These are phyloP conservation scores for Monopis laevigella DNA, from an alignment of 2,888 invertebrate genomes.

Conservation along the genomic window DNA sequence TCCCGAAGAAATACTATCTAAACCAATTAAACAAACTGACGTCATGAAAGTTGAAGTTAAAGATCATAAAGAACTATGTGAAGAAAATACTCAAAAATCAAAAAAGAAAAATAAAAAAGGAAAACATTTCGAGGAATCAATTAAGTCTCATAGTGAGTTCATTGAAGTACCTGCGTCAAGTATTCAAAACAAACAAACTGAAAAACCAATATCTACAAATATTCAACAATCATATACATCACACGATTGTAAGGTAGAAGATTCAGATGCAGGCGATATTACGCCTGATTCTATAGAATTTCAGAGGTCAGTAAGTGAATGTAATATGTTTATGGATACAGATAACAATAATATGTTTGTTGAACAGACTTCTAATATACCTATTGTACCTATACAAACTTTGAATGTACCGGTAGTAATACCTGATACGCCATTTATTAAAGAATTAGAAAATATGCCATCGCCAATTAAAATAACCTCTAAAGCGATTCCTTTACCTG, in stretches of 20 bases:
- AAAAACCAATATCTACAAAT: slow-evolving; percentile 12
- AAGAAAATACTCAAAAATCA: slow-evolving; percentile 6
- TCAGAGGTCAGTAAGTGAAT: slow-evolving; percentile 42
- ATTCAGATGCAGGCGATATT: slow-evolving; percentile 20
- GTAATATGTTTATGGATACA: slow-evolving; percentile 27
- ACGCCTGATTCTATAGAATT: slow-evolving; percentile 41
- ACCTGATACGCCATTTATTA: slow-evolving; percentile 29
- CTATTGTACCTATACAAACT: slow-evolving; percentile 20
- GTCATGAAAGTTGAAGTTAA: not conserved
- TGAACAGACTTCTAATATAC: slow-evolving; percentile 44
- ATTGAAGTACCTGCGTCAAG: not conserved
- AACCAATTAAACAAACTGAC: no score
- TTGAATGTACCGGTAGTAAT: slow-evolving; percentile 24
- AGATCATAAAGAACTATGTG: not conserved
- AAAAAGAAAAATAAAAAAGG: slow-evolving; percentile 15
- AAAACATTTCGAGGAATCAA: slow-evolving; percentile 1
- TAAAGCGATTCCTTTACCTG: not conserved
- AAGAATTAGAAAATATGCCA: not conserved
- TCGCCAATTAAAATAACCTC: not conserved
- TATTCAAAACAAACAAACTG: no score
- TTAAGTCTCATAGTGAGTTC: not conserved
- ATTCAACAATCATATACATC: not conserved
- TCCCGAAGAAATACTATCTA: no score
- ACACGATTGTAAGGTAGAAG: slow-evolving; percentile 2
- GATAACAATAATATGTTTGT: slow-evolving; percentile 47